Base-by-base conservation (phyloP, 2,113 vertebrate species). In the Sander lucioperca region DNA sequence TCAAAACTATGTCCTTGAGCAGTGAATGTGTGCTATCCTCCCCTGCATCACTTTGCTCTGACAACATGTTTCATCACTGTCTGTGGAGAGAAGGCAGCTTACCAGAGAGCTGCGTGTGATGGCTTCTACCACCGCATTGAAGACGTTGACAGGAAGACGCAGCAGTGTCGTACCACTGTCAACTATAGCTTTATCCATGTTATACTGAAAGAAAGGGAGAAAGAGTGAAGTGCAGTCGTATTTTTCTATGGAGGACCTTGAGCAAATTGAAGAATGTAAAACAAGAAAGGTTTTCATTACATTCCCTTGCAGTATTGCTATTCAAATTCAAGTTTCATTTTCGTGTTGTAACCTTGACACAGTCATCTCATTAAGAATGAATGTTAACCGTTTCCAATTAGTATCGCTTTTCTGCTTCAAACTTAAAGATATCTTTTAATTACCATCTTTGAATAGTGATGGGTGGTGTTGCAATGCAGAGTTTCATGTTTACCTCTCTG, bases 121-220 rank as follows among this genome's bases (percentile, higher is more conserved):
- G 11, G 97, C 96, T 51, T 96, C 96, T 30, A 99, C 96, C 80
- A 99, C 95, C 0, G 97, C 97, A 16, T 77, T 89, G 73, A 99
- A 99, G 74, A 99, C 98, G 53, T 97, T 98, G 92, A 93, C 94
- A 48, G 98, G 98, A 76, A 99, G 96, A 58, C 97, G 96, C 65
- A 99, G 96, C 53, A 99, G 95, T 0, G 98, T 99, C 62, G 98
- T 99, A 30, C 98, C 98, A 2, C 98, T 99, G 95, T 99, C 98
- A 76, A 99, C 97, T 65, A 99, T 99, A 2, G 98, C 98, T 94
- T 99, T 99, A 88, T 99, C 98, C 0, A 95, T 93, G 23, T 99
- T 99, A 48, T 99, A 99, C 98, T 99, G 77, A 62, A 83, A 61
- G 27, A 82, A 62, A 25, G 9, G 15, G 30, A 74, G 27, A 21